A percentile compares a stretch with the other conserved stretches of the same genome.
These are phyloP conservation scores for Epizoanthus fatuus DNA, from an alignment of 92 coral and sea anemone species.

Conservation along the genomic window DNA sequence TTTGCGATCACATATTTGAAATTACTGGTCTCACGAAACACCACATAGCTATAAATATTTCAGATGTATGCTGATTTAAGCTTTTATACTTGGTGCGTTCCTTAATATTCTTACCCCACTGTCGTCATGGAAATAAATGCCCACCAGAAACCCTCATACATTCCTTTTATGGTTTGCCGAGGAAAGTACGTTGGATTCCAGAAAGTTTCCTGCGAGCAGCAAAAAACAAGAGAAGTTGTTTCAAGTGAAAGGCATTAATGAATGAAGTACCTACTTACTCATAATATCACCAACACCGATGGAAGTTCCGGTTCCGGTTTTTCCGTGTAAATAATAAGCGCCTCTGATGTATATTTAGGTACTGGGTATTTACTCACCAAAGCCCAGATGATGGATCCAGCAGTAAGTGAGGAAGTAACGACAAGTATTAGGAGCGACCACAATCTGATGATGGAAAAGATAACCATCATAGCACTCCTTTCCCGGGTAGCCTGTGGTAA, in stretches of 20 bases:
- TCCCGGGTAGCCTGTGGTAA: not conserved
- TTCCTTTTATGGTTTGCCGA: not conserved
- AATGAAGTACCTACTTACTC: not conserved
- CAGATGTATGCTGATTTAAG: too few relatives aligned
- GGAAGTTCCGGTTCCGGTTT: not conserved
- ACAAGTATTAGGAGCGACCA: not conserved
- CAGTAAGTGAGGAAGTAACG: not conserved
- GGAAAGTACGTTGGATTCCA: not conserved
- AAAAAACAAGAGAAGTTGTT: not conserved
- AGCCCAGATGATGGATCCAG: constrained; percentile 8
- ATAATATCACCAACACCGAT: not conserved
- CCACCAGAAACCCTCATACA: constrained; percentile 14
- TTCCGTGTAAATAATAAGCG: not conserved
- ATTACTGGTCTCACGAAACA: too few relatives aligned
- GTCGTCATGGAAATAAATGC: constrained; percentile 20
- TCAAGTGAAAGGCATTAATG: not conserved
- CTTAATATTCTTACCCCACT: constrained; percentile 2
- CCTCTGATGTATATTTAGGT: not conserved
- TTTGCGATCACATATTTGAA: too few relatives aligned
- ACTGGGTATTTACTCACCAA: not conserved
- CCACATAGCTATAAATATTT: too few relatives aligned
- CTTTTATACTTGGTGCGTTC: not conserved
- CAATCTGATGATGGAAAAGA: not conserved
- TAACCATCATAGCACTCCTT: not conserved
- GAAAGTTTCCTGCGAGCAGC: not conserved